These are phyloP conservation scores for Meliscaeva auricollis DNA, from an alignment of 2,888 invertebrate species.

Conservation along the genomic window DNA sequence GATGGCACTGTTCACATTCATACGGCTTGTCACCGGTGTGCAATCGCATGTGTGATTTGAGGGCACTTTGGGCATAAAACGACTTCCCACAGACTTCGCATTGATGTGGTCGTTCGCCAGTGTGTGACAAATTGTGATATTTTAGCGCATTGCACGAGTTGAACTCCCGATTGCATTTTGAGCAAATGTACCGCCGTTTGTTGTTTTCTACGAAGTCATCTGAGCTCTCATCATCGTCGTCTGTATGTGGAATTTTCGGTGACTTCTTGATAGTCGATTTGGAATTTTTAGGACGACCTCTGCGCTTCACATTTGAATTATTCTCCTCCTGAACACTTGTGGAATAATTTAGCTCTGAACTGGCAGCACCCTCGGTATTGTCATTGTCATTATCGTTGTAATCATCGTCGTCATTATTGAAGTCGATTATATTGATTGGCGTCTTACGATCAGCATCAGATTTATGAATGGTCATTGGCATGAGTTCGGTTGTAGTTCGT, in stretches of 20 bases:
- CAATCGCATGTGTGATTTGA: constrained; percentile 92
- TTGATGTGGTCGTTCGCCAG: constrained; percentile 90
- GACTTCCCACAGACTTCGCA: constrained; percentile 93
- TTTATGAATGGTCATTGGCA: constrained; percentile 11
- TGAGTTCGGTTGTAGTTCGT: constrained; percentile 22
- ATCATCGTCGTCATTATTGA: constrained; percentile 30
- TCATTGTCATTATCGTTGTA: background rate
- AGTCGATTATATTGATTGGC: constrained; percentile 21
- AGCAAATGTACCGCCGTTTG: constrained; percentile 78
- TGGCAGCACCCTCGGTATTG: background rate
- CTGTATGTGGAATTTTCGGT: constrained; percentile 19
- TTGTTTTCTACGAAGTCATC: constrained; percentile 37
- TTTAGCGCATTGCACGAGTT: constrained; percentile 93
- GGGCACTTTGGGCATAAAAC: constrained; percentile 92
- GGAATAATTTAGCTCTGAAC: constrained; percentile 41
- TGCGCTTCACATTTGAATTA: constrained; percentile 29
- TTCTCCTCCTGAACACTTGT: background rate
- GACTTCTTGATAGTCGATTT: constrained; percentile 22
- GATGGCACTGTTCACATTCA: constrained; percentile 90
- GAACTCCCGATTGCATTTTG: constrained; percentile 89
- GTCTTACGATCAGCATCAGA: constrained; percentile 16
- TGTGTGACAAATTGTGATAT: constrained; percentile 93
- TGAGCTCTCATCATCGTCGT: constrained; percentile 46
- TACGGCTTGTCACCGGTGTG: constrained; percentile 95
- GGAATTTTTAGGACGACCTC: constrained; percentile 57